Evolutionary conservation across 2,797 vertebrate species (phyloP), one percentile per base, ranked within the genome.

Genomic region (Peromyscus aztecus): DNA sequence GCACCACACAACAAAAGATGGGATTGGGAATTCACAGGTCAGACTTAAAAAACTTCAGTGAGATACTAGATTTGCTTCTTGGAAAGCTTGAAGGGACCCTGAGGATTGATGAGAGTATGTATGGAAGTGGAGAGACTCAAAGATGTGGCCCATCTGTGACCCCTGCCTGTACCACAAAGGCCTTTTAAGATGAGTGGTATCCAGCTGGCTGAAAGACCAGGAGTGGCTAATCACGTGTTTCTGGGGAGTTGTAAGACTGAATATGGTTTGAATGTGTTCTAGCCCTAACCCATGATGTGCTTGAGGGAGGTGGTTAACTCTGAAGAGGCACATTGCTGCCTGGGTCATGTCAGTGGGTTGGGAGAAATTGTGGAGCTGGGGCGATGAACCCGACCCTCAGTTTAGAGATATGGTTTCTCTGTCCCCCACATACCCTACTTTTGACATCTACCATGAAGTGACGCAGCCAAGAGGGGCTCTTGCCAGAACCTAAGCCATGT

Each of bases 51-150:
- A 77, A 76, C 37, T 80, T 81, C 14, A 65, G 43, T 49, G 92
- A n/a, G 24, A 75, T 85, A 69, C 17, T 76, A 84, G 82, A 43
- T 52, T 94, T 87, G 59, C 89, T 13, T 95, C 93, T 81, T 92
- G 55, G 84, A 89, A 71, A 92, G 37, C 29, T 67, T 92, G 76
- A 92, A 69, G 85, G 43, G 40, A 63, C 31, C 21, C 34, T 6
- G 46, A 80, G 29, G 37, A 61, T 12, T 16, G 46, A 83, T 12
- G 85, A 67, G n/a, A 94, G 31, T 67, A 65, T 24, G 24, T 76
- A 69, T 87, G 71, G 46, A 73, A 59, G n/a, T 8, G 55, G 71
- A 49, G 27, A 27, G 61, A 40, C n/a, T 67, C 21, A 34, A 59
- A 81, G 65, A 7, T 12, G 43, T 88, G 31, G 23, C 14, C 24